Conservation (phyloP, 2,797 vertebrate genomes). For the Pseudochirops corinnae region DNA sequence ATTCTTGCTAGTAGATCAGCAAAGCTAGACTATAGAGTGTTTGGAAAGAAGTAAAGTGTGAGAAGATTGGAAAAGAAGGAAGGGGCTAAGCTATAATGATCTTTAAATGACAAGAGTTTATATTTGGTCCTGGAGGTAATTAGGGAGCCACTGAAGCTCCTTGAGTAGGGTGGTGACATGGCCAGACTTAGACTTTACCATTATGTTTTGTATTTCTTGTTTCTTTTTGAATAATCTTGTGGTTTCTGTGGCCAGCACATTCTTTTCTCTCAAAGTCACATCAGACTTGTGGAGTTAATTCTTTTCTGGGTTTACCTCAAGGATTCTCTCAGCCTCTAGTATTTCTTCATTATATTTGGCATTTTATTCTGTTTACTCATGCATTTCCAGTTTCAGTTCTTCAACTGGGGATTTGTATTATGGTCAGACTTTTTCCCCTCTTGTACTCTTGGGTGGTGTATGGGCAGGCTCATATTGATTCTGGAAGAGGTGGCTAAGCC, state of each 20-base stretch:
- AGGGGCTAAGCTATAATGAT: background rate
- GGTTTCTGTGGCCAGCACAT: background rate
- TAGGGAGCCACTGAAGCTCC: background rate
- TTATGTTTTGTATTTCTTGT: background rate
- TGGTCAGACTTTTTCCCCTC: background rate
- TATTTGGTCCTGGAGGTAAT: background rate
- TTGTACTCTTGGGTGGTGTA: background rate
- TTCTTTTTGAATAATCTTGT: background rate
- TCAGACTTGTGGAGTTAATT: background rate
- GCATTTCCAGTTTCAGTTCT: background rate
- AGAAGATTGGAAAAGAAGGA: background rate
- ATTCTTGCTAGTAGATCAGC: too few relatives aligned
- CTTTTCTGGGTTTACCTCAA: background rate
- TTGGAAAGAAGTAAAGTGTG: background rate
- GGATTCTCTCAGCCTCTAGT: background rate
- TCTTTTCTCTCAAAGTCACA: background rate
- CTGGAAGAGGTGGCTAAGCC: background rate
- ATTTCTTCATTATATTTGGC: background rate
- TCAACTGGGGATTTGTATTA: background rate
- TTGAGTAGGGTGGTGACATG: background rate
- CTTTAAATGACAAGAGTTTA: background rate
- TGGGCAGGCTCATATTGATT: background rate
- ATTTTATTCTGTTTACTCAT: background rate
- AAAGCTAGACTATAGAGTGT: too few relatives aligned
- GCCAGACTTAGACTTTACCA: background rate